These are phyloP conservation scores for Drosophila kohkoa DNA, from an alignment of 1,140 invertebrate genomes.

Conservation along the genomic window DNA sequence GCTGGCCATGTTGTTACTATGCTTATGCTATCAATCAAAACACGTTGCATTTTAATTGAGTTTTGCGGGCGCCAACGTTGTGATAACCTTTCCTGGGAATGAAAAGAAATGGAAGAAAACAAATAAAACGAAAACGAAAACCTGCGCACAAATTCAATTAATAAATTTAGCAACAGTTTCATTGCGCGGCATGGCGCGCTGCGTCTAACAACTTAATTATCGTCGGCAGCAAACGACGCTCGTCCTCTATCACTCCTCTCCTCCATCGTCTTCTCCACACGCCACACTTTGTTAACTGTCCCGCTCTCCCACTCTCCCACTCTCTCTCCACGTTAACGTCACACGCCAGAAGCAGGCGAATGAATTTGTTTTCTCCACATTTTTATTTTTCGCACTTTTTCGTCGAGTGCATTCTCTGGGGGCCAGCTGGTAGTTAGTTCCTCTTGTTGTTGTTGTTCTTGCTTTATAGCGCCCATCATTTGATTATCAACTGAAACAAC, in stretches of 20 bases:
- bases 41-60: conserved; percentile 51
- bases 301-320: background rate
- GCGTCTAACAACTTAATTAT: conserved; percentile 68
- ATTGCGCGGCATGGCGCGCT: conserved; percentile 23
- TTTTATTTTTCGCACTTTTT: conserved; percentile 19
- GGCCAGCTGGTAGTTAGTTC: conserved; percentile 24
- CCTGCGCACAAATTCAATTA: conserved; percentile 67
- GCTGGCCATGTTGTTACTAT: background rate
- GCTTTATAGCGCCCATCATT: conserved; percentile 54
- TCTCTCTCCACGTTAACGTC: background rate
- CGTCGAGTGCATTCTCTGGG: conserved; percentile 13
- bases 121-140: conserved; percentile 13
- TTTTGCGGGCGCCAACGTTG: conserved; percentile 48
- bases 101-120: background rate
- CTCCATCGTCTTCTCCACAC: background rate
- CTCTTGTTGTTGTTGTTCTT: conserved; percentile 47
- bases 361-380: conserved; percentile 13
- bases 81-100: conserved; percentile 33
- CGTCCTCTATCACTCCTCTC: background rate
- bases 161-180: conserved; percentile 61
- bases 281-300: too few relatives aligned
- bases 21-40: conserved; percentile 43
- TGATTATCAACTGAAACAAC: conserved; percentile 58
- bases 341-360: conserved; percentile 20
- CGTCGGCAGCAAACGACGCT: conserved; percentile 26